A percentile compares a stretch with the other conserved stretches of the same genome.
phyloP scores from a whole-genome alignment of 2,888 invertebrate species.

The Xylocampa areola region DNA sequence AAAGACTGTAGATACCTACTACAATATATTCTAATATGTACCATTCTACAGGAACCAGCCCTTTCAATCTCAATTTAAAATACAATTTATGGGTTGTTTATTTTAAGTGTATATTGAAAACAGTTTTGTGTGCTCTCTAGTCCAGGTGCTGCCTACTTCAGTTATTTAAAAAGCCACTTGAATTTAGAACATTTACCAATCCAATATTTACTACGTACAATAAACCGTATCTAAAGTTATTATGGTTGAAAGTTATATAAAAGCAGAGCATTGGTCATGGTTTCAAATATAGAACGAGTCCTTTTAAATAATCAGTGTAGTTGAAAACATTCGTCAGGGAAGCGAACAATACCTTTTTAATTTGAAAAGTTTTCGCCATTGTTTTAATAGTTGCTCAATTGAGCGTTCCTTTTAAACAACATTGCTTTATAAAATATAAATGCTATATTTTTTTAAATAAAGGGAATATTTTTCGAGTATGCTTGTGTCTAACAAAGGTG shows the following conservation, averaged over 20 bases:
- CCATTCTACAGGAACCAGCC: not conserved
- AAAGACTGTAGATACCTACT: too few species aligned
- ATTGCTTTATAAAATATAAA: constrained; percentile 41
- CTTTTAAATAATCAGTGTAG: constrained; percentile 52
- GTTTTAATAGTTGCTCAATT: constrained; percentile 75
- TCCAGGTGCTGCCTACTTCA: constrained; percentile 65
- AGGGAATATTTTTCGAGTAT: constrained; percentile 66
- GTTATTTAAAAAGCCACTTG: constrained; percentile 61
- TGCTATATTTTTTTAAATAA: constrained; percentile 46
- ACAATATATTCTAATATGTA: too few species aligned
- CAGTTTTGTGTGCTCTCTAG: constrained; percentile 43
- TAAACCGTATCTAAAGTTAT: not conserved
- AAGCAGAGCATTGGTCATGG: not conserved
- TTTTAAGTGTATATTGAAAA: constrained; percentile 51
- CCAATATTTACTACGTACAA: constrained; percentile 38
- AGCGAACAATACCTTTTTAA: constrained; percentile 29
- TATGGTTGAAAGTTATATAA: constrained; percentile 5
- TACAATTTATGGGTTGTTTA: constrained; percentile 48
- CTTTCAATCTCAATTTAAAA: constrained; percentile 12
- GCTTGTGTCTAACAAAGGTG: constrained; percentile 77
- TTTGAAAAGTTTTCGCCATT: constrained; percentile 42
- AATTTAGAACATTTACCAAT: constrained; percentile 57
- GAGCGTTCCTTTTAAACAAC: constrained; percentile 61
- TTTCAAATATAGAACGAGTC: constrained; percentile 33
- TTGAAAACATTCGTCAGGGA: constrained; percentile 46